Percentiles rank a stretch among this genome's conserved stretches.
These are phyloP conservation scores for Eupsittula cactorum DNA, from an alignment of 2,113 vertebrate species.

Conservation along the genomic window DNA sequence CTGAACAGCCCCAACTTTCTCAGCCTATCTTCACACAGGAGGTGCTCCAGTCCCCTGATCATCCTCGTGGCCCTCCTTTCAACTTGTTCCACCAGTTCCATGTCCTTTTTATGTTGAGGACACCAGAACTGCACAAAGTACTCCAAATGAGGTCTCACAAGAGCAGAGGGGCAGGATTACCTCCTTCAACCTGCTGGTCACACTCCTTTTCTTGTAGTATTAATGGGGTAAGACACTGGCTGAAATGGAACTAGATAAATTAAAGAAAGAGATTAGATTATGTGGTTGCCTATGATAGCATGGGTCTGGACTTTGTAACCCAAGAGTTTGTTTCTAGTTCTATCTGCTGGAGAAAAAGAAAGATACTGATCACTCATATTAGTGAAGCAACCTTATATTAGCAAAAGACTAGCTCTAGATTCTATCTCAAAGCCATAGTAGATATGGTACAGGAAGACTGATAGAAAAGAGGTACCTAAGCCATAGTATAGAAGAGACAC, in stretches of 20 bases:
- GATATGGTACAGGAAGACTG: neutral
- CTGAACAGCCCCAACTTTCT: too few relatives aligned
- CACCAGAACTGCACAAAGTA: too few relatives aligned
- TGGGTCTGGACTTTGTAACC: neutral
- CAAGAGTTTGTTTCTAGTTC: neutral
- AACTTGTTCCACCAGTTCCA: too few relatives aligned
- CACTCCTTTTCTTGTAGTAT: neutral
- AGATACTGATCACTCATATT: neutral
- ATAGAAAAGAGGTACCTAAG: neutral
- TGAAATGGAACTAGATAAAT: neutral
- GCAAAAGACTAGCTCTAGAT: neutral
- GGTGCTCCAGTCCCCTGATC: too few relatives aligned
- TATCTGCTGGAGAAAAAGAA: neutral
- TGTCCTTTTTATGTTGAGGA: too few relatives aligned
- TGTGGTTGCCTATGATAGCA: neutral
- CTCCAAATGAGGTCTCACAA: too few relatives aligned
- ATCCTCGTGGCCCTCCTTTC: too few relatives aligned
- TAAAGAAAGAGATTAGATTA: neutral
- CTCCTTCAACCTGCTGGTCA: too few relatives aligned
- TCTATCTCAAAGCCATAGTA: neutral
- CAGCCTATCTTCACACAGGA: too few relatives aligned
- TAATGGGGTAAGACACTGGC: neutral
- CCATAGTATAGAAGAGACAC: neutral
- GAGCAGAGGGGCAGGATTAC: too few relatives aligned
- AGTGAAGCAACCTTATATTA: conserved; percentile 19